Evolutionary conservation across 2,888 invertebrate species (phyloP).

Genomic region (Cordilura impudica): DNA sequence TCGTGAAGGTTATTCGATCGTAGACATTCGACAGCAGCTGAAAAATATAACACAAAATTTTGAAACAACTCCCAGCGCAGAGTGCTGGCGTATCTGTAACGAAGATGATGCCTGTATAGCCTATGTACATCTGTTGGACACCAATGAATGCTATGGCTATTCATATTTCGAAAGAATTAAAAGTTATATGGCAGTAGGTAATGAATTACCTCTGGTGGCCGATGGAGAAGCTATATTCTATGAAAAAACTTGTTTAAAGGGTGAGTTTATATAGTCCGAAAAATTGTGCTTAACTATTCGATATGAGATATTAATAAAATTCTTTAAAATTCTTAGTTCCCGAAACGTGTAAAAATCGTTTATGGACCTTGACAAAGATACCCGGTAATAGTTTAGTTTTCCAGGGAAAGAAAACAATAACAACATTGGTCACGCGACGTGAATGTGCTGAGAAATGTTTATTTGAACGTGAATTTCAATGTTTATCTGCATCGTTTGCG

Average conservation of each 20-base stretch:
- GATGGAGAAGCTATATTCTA: conserved; percentile 76
- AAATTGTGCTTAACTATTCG: conserved; percentile 12
- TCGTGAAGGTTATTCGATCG: conserved; percentile 59
- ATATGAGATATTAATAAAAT: not conserved
- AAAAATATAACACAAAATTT: conserved; percentile 20
- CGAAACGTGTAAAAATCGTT: conserved; percentile 80
- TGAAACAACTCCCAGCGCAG: conserved; percentile 64
- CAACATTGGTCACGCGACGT: conserved; percentile 81
- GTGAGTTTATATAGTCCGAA: conserved; percentile 64
- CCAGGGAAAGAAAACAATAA: conserved; percentile 81
- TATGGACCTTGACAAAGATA: conserved; percentile 88
- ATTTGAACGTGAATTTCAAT: conserved; percentile 79
- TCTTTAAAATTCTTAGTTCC: conserved; percentile 77
- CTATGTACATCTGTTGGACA: conserved; percentile 74
- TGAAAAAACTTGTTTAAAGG: conserved; percentile 75
- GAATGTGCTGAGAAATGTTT: conserved; percentile 84
- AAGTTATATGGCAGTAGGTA: conserved; percentile 69
- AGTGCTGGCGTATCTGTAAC: conserved; percentile 74
- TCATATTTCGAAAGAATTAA: conserved; percentile 71
- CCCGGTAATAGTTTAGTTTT: conserved; percentile 87
- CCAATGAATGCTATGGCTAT: conserved; percentile 75
- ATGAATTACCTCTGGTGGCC: conserved; percentile 70
- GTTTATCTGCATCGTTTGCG: conserved; percentile 81
- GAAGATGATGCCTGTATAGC: conserved; percentile 75
- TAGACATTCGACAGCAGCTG: not conserved